Percentiles rank a stretch among this genome's conserved stretches.
These are phyloP conservation scores for Phalacrocorax brasilianus DNA, from an alignment of 2,113 vertebrate genomes.

Conservation along the genomic window DNA sequence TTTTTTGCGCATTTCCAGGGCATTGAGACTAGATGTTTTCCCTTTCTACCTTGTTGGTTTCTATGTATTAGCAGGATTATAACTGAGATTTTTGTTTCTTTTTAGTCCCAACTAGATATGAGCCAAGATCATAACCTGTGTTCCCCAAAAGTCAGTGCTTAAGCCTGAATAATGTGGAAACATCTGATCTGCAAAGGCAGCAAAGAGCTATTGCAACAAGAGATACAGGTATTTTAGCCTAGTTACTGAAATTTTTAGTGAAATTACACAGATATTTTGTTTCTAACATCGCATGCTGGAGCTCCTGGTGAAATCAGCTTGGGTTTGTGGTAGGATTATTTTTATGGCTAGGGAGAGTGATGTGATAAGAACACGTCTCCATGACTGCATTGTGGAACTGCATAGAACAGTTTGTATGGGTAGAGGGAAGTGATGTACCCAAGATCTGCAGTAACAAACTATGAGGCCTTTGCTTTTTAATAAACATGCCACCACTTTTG, in stretches of 20 bases:
- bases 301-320: not conserved
- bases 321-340: not conserved
- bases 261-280: not conserved
- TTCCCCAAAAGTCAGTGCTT: not conserved
- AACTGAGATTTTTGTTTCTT: not conserved
- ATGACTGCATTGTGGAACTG: conserved; percentile 24
- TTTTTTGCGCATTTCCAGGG: not conserved
- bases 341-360: not conserved
- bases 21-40: not conserved
- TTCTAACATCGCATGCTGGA: not conserved
- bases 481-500: not conserved
- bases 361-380: not conserved
- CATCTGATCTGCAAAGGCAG: not conserved
- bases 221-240: not conserved
- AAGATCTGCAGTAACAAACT: not conserved
- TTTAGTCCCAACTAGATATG: not conserved
- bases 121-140: not conserved
- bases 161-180: not conserved
- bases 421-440: not conserved
- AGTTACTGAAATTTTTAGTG: not conserved
- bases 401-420: not conserved
- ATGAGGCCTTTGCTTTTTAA: not conserved
- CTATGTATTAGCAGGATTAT: not conserved
- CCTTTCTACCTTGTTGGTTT: not conserved
- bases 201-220: not conserved